Percentiles rank a stretch among this genome's conserved stretches.
phyloP scores from a whole-genome alignment of 2,888 invertebrate species.

The Busseola fusca region DNA sequence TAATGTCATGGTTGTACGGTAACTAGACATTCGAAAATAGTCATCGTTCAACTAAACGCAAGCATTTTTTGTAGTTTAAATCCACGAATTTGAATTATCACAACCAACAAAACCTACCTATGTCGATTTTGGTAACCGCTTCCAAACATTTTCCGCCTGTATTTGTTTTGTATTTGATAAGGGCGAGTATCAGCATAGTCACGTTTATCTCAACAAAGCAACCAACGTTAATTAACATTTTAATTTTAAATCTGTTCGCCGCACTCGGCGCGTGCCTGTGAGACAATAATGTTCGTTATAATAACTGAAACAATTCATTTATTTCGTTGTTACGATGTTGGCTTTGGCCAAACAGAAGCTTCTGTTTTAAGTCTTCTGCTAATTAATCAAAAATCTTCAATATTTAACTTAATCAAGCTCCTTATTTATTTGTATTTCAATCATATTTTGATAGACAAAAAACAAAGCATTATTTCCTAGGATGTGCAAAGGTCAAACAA shows the following conservation, averaged over 20 bases:
- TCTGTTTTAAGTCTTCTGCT: no score
- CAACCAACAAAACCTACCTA: neutral
- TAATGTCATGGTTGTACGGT: conserved; percentile 3
- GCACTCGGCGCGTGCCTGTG: conserved; percentile 14
- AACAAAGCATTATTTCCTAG: conserved; percentile 5
- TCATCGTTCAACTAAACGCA: neutral
- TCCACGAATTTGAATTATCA: conserved; percentile 2
- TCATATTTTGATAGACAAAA: conserved; percentile 9
- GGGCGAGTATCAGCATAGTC: conserved; percentile 9
- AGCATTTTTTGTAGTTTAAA: neutral
- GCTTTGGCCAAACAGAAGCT: conserved; percentile 22
- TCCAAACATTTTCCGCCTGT: conserved; percentile 5
- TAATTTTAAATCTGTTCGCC: conserved; percentile 23
- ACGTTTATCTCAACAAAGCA: conserved; percentile 30
- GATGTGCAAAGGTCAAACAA: conserved; percentile 21
- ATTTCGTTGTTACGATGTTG: conserved; percentile 25
- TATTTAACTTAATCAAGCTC: conserved; percentile 4
- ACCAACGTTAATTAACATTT: conserved; percentile 40
- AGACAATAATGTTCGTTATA: conserved; percentile 38
- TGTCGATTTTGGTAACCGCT: neutral
- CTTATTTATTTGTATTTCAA: conserved; percentile 1
- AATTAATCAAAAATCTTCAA: conserved; percentile 22
- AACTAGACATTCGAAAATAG: neutral
- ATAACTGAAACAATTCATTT: conserved; percentile 36
- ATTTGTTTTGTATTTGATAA: conserved; percentile 33